Conservation (phyloP, 1,140 invertebrate genomes). For the Nautilus pompilius region DNA sequence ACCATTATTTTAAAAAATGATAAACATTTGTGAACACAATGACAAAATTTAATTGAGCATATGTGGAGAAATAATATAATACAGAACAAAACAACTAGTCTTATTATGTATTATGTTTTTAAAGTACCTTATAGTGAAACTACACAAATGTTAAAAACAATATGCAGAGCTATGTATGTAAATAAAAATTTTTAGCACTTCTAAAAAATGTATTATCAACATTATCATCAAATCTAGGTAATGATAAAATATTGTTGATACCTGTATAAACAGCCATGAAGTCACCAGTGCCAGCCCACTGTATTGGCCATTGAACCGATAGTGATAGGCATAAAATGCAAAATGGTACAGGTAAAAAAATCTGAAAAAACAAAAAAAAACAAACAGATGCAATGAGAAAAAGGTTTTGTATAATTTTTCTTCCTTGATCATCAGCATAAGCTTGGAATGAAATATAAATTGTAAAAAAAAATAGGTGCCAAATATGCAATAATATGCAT, state of each 20-base stretch:
- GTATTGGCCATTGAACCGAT: conserved; percentile 98
- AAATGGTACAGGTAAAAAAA: conserved; percentile 99
- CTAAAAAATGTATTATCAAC: neutral
- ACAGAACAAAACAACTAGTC: no score
- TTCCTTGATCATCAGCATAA: no score
- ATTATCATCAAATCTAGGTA: neutral
- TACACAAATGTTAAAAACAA: no score
- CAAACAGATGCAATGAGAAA: conserved; percentile 5
- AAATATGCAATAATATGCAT: no score
- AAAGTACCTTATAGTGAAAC: no score
- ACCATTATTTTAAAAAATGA: no score
- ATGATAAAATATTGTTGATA: conserved; percentile 51
- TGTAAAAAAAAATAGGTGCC: no score
- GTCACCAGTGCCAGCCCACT: conserved; percentile 91
- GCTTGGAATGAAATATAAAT: no score
- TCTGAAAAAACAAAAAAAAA: conserved; percentile 62
- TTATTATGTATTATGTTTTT: no score
- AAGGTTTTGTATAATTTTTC: neutral
- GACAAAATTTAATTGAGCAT: no score
- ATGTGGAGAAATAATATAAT: no score
- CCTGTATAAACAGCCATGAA: conserved; percentile 97
- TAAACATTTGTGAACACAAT: no score
- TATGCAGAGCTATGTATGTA: neutral
- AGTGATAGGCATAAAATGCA: conserved; percentile 99
- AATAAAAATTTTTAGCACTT: neutral